Percentiles rank a stretch among this genome's conserved stretches.
Conservation (phyloP, 35 echinoderm and acorn worm species). For the Stichopus chloronotus region DNA sequence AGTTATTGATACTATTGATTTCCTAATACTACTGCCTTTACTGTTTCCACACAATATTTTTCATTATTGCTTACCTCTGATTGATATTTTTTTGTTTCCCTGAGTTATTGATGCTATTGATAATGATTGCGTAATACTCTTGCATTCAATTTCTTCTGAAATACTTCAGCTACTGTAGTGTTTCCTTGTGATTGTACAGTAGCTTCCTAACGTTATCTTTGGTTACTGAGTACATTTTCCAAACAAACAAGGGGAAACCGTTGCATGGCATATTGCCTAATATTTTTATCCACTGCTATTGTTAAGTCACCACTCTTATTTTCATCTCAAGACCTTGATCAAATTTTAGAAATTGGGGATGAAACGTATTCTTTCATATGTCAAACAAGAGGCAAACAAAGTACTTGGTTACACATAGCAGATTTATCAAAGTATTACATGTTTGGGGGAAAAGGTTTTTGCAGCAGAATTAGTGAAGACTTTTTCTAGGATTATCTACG, state of each 20-base stretch:
- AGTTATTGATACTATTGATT: no score
- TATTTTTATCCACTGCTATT: not conserved
- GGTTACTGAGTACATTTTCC: not conserved
- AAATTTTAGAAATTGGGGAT: constrained; percentile 1
- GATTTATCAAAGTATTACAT: not conserved
- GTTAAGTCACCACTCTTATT: not conserved
- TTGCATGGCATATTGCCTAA: constrained; percentile 12
- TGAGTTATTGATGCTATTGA: no score
- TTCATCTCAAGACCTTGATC: constrained; percentile 24
- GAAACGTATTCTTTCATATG: constrained; percentile 4
- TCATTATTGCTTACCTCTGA: no score
- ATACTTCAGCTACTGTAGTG: no score
- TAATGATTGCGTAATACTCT: no score
- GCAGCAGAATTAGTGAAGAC: not conserved
- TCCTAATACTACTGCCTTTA: no score
- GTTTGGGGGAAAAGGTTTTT: not conserved
- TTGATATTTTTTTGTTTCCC: no score
- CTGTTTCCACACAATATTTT: no score
- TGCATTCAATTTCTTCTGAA: no score
- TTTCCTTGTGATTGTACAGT: no score
- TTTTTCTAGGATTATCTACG: not conserved
- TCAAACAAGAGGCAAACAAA: not conserved
- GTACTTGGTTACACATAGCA: not conserved
- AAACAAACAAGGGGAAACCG: not conserved
- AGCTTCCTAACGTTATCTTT: no score